Conservation (phyloP, 2,797 vertebrate genomes). For the Pelochelys cantorii region DNA sequence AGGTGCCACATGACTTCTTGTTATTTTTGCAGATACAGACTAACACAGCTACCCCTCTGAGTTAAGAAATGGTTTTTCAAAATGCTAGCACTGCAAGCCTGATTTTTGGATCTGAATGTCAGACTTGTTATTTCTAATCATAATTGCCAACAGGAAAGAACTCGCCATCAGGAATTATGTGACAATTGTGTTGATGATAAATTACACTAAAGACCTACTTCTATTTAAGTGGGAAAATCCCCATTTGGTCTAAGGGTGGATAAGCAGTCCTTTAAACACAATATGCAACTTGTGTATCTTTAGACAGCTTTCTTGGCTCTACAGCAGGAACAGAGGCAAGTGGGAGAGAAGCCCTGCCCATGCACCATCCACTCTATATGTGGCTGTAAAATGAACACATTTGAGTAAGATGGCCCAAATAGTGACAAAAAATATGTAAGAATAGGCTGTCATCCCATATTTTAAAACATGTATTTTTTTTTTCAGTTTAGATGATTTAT, state of each 20-base stretch:
- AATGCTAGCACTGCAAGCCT: background rate
- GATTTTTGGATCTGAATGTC: background rate
- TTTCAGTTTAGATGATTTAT: background rate
- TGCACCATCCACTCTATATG: background rate
- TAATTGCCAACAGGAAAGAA: background rate
- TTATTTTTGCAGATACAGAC: too few species aligned
- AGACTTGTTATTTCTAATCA: background rate
- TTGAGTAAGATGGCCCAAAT: fast-evolving
- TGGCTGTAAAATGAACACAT: background rate
- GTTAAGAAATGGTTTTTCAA: background rate
- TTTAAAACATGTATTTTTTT: conserved; percentile 8
- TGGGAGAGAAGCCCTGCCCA: background rate
- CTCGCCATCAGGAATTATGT: background rate
- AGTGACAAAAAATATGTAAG: too few species aligned
- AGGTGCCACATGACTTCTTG: too few species aligned
- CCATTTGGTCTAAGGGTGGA: background rate
- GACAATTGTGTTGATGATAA: background rate
- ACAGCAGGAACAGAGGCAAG: background rate
- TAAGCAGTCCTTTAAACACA: background rate
- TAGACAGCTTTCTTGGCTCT: background rate
- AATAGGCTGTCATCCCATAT: background rate
- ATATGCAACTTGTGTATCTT: background rate
- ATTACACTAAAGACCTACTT: background rate
- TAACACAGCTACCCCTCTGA: background rate
- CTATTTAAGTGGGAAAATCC: background rate